Evolutionary conservation across 2,113 vertebrate species (phyloP).

Genomic region (Hippolais icterina): DNA sequence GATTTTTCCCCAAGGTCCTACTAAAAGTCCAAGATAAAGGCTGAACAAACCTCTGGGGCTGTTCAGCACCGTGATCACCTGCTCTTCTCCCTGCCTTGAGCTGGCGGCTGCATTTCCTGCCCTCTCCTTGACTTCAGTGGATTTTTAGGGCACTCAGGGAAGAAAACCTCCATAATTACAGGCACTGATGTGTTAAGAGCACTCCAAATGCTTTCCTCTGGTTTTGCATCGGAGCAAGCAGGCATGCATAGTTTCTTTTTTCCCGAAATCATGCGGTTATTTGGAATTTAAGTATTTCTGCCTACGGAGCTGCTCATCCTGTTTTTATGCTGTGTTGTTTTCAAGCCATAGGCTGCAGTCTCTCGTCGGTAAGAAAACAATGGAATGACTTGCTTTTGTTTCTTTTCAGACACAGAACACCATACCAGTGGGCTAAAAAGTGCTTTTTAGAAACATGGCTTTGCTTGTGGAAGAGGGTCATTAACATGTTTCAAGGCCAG

Average conservation of each 20-base stretch:
- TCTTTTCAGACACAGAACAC: not conserved
- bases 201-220: not conserved
- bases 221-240: not conserved
- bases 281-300: slow-evolving; percentile 31
- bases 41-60: not conserved
- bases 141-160: not conserved
- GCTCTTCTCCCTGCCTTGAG: not conserved
- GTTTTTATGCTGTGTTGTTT: not conserved
- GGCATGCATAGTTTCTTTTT: not conserved
- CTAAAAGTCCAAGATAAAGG: slow-evolving; percentile 9
- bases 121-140: slow-evolving; percentile 17
- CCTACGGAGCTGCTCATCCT: not conserved
- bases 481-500: not conserved
- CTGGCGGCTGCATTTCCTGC: not conserved
- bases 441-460: not conserved
- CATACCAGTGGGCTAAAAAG: not conserved
- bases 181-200: slow-evolving; percentile 4
- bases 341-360: not conserved
- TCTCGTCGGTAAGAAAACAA: slow-evolving; percentile 12
- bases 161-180: slow-evolving; percentile 12
- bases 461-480: not conserved
- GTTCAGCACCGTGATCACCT: not conserved
- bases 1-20: slow-evolving; percentile 31
- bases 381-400: not conserved
- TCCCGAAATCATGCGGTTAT: not conserved